A percentile compares a stretch with the other conserved stretches of the same genome.
phyloP scores from a whole-genome alignment of 2,113 vertebrate genomes.

The Astur gentilis region DNA sequence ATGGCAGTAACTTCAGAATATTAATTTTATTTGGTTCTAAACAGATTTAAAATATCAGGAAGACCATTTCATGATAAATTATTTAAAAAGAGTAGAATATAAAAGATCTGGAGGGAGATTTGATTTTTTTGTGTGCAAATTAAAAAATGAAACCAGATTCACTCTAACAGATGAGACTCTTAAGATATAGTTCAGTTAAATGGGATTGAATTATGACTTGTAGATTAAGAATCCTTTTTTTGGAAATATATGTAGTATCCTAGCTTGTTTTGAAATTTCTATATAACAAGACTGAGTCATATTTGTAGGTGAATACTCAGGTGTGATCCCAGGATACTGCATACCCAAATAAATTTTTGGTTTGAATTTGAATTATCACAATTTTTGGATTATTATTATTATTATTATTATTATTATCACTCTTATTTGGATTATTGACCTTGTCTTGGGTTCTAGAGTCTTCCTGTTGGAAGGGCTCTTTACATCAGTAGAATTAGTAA shows the following conservation, averaged over 20 bases:
- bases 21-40: neutral
- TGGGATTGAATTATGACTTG: neutral
- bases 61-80: neutral
- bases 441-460: neutral
- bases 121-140: neutral
- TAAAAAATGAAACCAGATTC: neutral
- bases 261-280: neutral
- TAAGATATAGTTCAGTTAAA: neutral
- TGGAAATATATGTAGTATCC: neutral
- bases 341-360: neutral
- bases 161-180: neutral
- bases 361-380: neutral
- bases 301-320: neutral
- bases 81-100: neutral
- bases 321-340: neutral
- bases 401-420: neutral
- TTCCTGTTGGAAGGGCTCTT: neutral
- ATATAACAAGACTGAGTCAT: fast-evolving
- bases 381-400: neutral
- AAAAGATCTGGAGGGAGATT: neutral
- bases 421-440: neutral
- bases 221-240: neutral
- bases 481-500: neutral
- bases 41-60: neutral
- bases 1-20: neutral